Base-by-base conservation (phyloP, 2,113 vertebrate genomes). In the Dasypus novemcinctus region DNA sequence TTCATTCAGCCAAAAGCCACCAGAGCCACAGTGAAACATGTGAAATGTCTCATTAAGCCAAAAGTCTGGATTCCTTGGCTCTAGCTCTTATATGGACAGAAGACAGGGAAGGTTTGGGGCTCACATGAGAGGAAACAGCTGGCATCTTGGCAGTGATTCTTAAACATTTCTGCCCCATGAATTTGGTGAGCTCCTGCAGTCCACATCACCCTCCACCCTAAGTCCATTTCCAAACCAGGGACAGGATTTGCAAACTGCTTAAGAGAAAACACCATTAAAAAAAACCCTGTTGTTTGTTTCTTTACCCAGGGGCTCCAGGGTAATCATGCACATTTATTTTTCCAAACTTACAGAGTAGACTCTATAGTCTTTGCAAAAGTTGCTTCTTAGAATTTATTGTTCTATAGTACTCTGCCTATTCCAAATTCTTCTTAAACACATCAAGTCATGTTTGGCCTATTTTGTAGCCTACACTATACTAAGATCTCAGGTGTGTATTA, bases 371-470 rank as follows among this genome's bases (percentile, higher is more conserved):
- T 59, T 76, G 33, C 66, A 82, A 71, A 71, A 85, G 36, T n/a
- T 57, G 41, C 57, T 88, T 86, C 36, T 52, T 59, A 25, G 41
- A 69, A 41, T 76, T 90, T 41, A 64, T 31, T 64, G 17, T 64
- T 83, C 63, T 93, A 72, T 31, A 83, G 17, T 61, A 36, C 2
- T 57, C 80, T 82, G 9, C 25, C 83, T 59, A 31, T 86, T 92
- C n/a, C 49, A 89, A 54, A 86, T 81, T 90, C 49, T 91, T 76
- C 92, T 85, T 84, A 80, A 94, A 31, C 18, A 72, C 31, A 64
- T 13, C 5, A 91, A 83, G 52, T 9, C 31, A 75, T 23, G 61
- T 52, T 27, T n/a, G 14, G 14, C 63, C 31, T 69, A 12, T 85
- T 61, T 75, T 86, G 12, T 7, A 76, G 41, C 14, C 18, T 57